Percentiles rank a stretch among this genome's conserved stretches.
Evolutionary conservation across 2,888 invertebrate genomes (phyloP).

Genomic region (Adelphocoris suturalis): DNA sequence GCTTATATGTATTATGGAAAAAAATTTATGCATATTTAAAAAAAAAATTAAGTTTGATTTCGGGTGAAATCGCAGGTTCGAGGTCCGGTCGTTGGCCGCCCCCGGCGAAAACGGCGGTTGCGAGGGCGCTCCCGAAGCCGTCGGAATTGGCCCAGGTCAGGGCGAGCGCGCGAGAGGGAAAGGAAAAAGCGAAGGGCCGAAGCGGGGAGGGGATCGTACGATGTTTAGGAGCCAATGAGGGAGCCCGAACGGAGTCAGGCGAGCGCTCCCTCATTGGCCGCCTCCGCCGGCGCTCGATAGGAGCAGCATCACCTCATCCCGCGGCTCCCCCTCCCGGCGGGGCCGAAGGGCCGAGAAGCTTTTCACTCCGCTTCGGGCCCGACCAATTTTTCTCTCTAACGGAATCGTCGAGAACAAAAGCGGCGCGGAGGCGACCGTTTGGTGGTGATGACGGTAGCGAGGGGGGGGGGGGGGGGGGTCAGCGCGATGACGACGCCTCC

Average conservation of each 20-base stretch:
- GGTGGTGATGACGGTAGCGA: no score
- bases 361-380: no score
- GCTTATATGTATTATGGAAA: no score
- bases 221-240: slow-evolving; percentile 13
- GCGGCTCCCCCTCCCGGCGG: background rate
- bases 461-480: no score
- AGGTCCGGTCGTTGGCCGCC: background rate
- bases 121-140: background rate
- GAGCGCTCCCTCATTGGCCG: slow-evolving; percentile 33
- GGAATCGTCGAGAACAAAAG: background rate
- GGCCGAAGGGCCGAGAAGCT: background rate
- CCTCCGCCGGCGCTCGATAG: background rate
- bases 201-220: background rate
- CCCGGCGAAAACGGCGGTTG: background rate
- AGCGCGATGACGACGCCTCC: no score
- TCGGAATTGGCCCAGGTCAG: slow-evolving; percentile 36
- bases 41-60: no score
- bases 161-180: background rate
- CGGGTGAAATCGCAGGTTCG: no score
- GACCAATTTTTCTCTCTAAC: slow-evolving; percentile 22
- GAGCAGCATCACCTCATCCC: slow-evolving; percentile 31
- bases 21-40: no score
- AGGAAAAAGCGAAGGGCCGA: background rate
- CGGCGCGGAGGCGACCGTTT: no score
- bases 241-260: slow-evolving; percentile 3